These are phyloP conservation scores for Leucophora obtusa DNA, from an alignment of 2,888 invertebrate species.

Conservation along the genomic window DNA sequence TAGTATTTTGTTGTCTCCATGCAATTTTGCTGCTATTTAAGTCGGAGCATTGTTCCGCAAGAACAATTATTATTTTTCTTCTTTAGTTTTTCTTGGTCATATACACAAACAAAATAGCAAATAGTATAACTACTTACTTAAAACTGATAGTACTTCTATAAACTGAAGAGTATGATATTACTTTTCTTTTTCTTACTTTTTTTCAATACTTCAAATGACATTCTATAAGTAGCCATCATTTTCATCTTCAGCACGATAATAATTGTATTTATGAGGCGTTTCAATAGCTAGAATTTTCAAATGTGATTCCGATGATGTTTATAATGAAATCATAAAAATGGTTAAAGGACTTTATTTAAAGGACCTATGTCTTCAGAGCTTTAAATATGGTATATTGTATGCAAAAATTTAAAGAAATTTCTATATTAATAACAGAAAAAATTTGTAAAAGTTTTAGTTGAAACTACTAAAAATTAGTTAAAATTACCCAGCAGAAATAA, in stretches of 20 bases:
- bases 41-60: slow-evolving; percentile 56
- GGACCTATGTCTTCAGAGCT: too few relatives aligned
- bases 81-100: slow-evolving; percentile 5
- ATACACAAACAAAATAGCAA: slow-evolving; percentile 11
- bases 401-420: too few relatives aligned
- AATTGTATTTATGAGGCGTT: slow-evolving; percentile 1
- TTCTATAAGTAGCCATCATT: slow-evolving; percentile 4
- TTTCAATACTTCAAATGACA: slow-evolving; percentile 35
- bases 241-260: slow-evolving; percentile 12
- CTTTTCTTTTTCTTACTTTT: slow-evolving; percentile 20
- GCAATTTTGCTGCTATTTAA: slow-evolving; percentile 47
- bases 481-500: too few relatives aligned
- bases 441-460: too few relatives aligned
- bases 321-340: neutral
- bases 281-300: neutral
- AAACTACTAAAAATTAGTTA: too few relatives aligned
- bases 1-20: slow-evolving; percentile 24
- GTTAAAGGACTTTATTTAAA: too few relatives aligned
- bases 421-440: too few relatives aligned
- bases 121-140: slow-evolving; percentile 21
- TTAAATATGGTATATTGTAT: too few relatives aligned
- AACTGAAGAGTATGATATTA: slow-evolving; percentile 31
- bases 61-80: slow-evolving; percentile 46
- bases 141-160: slow-evolving; percentile 17
- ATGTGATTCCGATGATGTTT: neutral